Percentiles rank a stretch among this genome's conserved stretches.
Evolutionary conservation across 2,113 vertebrate genomes (phyloP).

Genomic region (Megaleporinus macrocephalus): DNA sequence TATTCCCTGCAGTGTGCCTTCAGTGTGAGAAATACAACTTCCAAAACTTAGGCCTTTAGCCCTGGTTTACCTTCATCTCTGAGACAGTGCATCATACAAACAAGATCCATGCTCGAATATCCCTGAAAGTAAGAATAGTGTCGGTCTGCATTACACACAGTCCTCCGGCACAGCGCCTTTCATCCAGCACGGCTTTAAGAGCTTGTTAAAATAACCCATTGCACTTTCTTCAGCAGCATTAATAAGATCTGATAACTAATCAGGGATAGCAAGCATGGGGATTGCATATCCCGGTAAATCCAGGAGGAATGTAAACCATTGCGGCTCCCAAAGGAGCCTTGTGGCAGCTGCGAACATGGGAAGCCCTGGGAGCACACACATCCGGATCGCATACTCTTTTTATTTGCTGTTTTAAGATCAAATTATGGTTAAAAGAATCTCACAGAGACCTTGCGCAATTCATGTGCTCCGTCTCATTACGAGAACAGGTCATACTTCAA

Average conservation of each 20-base stretch:
- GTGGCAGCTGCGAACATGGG: constrained; percentile 76
- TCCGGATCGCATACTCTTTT: constrained; percentile 47
- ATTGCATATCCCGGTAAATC: constrained; percentile 79
- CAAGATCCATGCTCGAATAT: constrained; percentile 29
- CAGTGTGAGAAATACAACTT: neutral
- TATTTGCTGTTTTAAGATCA: constrained; percentile 82
- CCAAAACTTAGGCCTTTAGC: constrained; percentile 1
- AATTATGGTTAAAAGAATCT: constrained; percentile 79
- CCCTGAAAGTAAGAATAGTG: constrained; percentile 37
- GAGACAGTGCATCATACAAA: constrained; percentile 37
- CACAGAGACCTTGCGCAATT: constrained; percentile 73
- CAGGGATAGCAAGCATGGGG: constrained; percentile 64
- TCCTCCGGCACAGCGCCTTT: constrained; percentile 34
- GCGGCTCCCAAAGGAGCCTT: constrained; percentile 57
- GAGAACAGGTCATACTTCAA: constrained; percentile 68
- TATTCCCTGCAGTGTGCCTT: neutral
- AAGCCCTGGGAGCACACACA: constrained; percentile 51
- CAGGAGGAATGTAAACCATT: constrained; percentile 76
- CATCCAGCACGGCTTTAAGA: constrained; percentile 51
- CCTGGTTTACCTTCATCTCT: too few relatives aligned
- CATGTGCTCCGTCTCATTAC: constrained; percentile 76
- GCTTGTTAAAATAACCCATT: constrained; percentile 60
- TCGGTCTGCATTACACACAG: constrained; percentile 45
- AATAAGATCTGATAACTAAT: constrained; percentile 72
- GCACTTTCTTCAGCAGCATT: constrained; percentile 58